These are phyloP conservation scores for Morpho deidamia DNA, from an alignment of 2,888 invertebrate species.

Conservation along the genomic window DNA sequence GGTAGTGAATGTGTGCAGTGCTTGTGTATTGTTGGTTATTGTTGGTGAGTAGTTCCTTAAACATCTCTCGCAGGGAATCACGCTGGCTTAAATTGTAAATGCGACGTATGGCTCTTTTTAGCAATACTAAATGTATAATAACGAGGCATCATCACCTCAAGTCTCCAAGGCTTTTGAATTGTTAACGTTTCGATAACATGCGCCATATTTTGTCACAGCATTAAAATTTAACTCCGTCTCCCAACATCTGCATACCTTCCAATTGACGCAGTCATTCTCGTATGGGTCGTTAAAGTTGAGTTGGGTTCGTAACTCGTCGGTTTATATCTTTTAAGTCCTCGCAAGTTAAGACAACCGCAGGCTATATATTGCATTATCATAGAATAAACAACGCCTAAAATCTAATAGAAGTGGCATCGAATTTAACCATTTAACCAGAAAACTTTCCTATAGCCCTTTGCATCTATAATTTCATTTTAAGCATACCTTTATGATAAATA, in stretches of 20 bases:
- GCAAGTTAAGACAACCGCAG: conserved; percentile 36
- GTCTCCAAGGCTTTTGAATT: not conserved
- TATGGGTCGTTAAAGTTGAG: conserved; percentile 28
- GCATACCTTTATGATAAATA: too few species aligned
- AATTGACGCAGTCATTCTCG: conserved; percentile 32
- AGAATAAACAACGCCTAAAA: too few species aligned
- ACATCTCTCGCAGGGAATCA: too few species aligned
- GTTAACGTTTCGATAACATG: not conserved
- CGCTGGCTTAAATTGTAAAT: too few species aligned
- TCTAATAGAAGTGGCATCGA: not conserved
- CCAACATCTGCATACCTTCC: conserved; percentile 25
- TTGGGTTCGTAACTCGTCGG: conserved; percentile 43
- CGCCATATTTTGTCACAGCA: conserved; percentile 19
- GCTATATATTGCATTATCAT: conserved; percentile 29
- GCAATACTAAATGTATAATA: too few species aligned
- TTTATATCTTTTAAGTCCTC: conserved; percentile 38
- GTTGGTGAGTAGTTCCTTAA: too few species aligned
- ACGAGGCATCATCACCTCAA: not conserved
- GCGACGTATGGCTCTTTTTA: too few species aligned
- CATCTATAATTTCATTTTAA: too few species aligned
- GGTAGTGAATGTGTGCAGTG: too few species aligned
- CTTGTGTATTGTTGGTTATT: too few species aligned
- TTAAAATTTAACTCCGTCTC: conserved; percentile 23
- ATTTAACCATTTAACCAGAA: not conserved
- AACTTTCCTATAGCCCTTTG: too few species aligned